Percentiles rank a stretch among this genome's conserved stretches.
Conservation (phyloP, 2,113 vertebrate species). For the Litocranius walleri region DNA sequence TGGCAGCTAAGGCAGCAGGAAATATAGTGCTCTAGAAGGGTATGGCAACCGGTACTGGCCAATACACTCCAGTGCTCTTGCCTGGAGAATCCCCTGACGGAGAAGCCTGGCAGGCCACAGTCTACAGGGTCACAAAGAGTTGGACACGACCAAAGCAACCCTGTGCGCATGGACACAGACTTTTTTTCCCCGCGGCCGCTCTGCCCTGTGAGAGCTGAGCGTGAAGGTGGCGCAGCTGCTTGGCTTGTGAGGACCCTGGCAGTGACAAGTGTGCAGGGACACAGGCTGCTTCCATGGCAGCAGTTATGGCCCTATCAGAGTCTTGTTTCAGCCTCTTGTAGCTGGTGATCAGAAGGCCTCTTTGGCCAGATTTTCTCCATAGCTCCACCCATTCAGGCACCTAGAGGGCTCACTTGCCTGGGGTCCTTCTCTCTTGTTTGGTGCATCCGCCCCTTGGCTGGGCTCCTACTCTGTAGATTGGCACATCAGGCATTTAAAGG, state of each 20-base stretch:
- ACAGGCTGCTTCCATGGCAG: neutral
- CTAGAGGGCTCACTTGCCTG: neutral
- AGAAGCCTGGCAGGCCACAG: neutral
- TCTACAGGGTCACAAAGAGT: neutral
- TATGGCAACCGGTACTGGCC: neutral
- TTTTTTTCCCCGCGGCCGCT: fast-evolving
- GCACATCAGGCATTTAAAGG: neutral
- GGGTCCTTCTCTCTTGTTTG: neutral
- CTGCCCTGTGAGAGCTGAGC: neutral
- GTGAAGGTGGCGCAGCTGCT: neutral
- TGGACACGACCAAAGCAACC: neutral
- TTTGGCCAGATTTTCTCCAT: neutral
- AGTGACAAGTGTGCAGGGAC: neutral
- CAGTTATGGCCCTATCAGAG: neutral
- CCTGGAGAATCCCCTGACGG: neutral
- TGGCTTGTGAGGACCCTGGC: neutral
- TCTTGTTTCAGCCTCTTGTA: neutral
- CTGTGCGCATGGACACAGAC: neutral
- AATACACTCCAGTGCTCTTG: neutral
- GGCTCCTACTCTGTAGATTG: neutral
- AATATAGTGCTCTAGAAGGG: neutral
- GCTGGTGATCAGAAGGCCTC: neutral
- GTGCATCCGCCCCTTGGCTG: neutral
- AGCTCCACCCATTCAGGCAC: neutral
- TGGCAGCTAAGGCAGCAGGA: neutral